Percentiles rank a stretch among this genome's conserved stretches.
These are phyloP conservation scores for Oryzias celebensis DNA, from an alignment of 2,113 vertebrate genomes.

Conservation along the genomic window DNA sequence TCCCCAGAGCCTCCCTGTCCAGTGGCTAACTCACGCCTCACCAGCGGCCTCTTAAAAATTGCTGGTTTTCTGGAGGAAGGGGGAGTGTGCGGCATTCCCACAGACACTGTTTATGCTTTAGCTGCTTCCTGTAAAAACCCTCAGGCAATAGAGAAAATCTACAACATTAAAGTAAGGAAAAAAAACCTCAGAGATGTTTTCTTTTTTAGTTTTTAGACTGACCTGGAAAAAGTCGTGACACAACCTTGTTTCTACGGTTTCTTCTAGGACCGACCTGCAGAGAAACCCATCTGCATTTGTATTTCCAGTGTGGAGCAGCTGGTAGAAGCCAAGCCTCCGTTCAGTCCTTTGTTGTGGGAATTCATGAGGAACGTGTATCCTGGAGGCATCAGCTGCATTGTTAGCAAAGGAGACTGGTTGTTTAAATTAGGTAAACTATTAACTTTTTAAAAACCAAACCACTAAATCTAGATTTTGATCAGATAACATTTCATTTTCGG, in stretches of 20 bases:
- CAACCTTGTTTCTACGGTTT: background rate
- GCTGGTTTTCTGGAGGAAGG: slow-evolving; percentile 76
- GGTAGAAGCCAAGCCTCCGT: slow-evolving; percentile 81
- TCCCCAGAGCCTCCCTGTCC: slow-evolving; percentile 65
- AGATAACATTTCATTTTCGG: background rate
- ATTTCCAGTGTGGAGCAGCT: slow-evolving; percentile 87
- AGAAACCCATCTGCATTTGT: slow-evolving; percentile 90
- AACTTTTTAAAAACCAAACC: background rate
- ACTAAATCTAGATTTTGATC: background rate
- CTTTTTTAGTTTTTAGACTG: background rate
- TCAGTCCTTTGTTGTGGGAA: slow-evolving; percentile 87
- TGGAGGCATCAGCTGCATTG: slow-evolving; percentile 87
- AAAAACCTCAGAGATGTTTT: background rate
- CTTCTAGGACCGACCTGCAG: slow-evolving; percentile 84
- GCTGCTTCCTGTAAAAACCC: slow-evolving; percentile 89
- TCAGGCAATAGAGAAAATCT: slow-evolving; percentile 85
- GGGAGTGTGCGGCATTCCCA: slow-evolving; percentile 85
- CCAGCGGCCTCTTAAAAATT: slow-evolving; percentile 81
- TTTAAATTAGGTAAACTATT: slow-evolving; percentile 76
- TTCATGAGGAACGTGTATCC: slow-evolving; percentile 90
- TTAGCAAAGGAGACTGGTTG: slow-evolving; percentile 88
- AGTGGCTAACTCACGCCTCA: slow-evolving; percentile 75
- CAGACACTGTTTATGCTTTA: slow-evolving; percentile 88
- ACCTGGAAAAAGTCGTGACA: background rate
- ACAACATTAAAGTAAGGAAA: slow-evolving; percentile 84